Base-by-base conservation (phyloP, 2,888 invertebrate genomes). In the Sinhomidia bicolor region DNA sequence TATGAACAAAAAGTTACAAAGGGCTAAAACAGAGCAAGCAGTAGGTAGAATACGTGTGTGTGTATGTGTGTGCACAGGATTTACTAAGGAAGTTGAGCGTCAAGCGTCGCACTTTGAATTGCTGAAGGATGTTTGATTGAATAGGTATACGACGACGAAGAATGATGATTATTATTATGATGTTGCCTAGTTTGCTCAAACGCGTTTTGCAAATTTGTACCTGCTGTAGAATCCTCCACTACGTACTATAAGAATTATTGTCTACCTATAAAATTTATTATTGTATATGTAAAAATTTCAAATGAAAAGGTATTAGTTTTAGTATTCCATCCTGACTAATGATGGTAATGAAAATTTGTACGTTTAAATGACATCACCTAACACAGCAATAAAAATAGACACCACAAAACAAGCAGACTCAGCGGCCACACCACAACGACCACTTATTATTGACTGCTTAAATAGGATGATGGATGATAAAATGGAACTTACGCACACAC, bases 371-470 rank as follows among this genome's bases (percentile, higher is more conserved):
- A 79, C 79, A 85, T 85, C 85, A 85, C 44, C 68, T 57, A 80
- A 68, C 68, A 68, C 23, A 47, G 57, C 71, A 68, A 71, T 68
- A 80, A 80, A 85, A 85, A 85, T 85, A 85, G 85, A 85, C 60
- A 57, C 60, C 23, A 20, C n/a, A 23, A 36, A 14, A 47, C 54
- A 32, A 32, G 29, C 51, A 76, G 76, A 76, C 76, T 17, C 51
- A 32, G 76, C 51, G 76, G 76, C 51, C 76, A 29, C 76, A 76
- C 51, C 76, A 74, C 76, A 51, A 76, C 76, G n/a, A 76, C 76
- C 54, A 76, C 76, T n/a, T n/a, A n/a, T 76, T 44, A 76, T 76
- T 76, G 76, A 76, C 76, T 76, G 76, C 76, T 51, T 51, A 32
- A 76, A 76, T 76, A 20, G 54, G 51, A 76, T 76, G 76, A 76